phyloP scores from a whole-genome alignment of 1,140 invertebrate species.

The Spodoptera frugiperda region DNA sequence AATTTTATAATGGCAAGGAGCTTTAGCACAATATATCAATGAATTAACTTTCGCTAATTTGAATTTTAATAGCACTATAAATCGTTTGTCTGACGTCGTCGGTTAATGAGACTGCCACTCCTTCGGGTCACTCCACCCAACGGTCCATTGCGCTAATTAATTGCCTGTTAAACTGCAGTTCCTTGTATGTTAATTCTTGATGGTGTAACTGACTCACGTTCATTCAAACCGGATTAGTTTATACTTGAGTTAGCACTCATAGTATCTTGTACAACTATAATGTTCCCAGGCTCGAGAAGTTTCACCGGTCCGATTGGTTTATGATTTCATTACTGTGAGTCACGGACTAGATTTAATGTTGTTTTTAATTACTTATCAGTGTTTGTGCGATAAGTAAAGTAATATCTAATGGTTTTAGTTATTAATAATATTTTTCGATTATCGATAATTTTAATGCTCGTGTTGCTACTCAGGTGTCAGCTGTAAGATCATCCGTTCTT shows the following conservation, averaged over 20 bases:
- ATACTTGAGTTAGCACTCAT: conserved; percentile 25
- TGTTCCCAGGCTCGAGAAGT: conserved; percentile 28
- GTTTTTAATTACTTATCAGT: neutral
- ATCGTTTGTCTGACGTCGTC: conserved; percentile 47
- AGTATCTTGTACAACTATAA: conserved; percentile 32
- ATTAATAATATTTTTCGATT: neutral
- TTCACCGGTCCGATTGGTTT: conserved; percentile 32
- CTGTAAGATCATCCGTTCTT: neutral
- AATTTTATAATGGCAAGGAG: conserved; percentile 19
- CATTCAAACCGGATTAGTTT: conserved; percentile 41
- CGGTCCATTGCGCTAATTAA: conserved; percentile 56
- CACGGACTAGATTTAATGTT: conserved; percentile 8
- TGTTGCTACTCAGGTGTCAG: conserved; percentile 5
- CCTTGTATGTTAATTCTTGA: conserved; percentile 50
- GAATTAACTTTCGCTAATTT: conserved; percentile 65
- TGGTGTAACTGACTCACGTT: conserved; percentile 36
- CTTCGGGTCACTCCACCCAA: conserved; percentile 52
- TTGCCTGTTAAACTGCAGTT: conserved; percentile 52
- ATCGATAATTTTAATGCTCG: neutral
- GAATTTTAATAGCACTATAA: conserved; percentile 64
- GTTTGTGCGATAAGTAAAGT: neutral
- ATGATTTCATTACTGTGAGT: conserved; percentile 21
- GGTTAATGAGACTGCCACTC: conserved; percentile 57
- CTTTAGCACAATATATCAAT: conserved; percentile 48
- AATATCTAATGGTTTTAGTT: neutral